Percentiles rank a stretch among this genome's conserved stretches.
These are phyloP conservation scores for Diadophis punctatus DNA, from an alignment of 2,113 vertebrate species.

Conservation along the genomic window DNA sequence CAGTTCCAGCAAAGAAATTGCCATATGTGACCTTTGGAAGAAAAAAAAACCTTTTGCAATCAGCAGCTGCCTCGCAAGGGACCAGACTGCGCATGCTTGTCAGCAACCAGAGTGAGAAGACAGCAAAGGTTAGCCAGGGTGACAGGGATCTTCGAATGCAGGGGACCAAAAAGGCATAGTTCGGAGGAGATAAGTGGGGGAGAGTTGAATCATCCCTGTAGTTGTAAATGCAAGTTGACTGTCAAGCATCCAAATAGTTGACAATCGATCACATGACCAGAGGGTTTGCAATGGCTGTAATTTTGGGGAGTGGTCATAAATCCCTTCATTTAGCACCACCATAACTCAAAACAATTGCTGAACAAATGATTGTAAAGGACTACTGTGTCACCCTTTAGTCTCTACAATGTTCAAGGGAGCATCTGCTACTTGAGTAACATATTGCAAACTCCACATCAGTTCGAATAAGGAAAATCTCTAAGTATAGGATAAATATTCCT, in stretches of 20 bases:
- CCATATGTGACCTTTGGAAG: background rate
- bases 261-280: background rate
- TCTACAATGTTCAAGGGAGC: background rate
- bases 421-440: background rate
- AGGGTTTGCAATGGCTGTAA: background rate
- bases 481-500: background rate
- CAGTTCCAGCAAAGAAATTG: background rate
- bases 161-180: background rate
- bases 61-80: background rate
- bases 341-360: background rate
- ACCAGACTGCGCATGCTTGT: background rate
- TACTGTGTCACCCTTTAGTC: background rate
- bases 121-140: background rate
- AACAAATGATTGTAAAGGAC: background rate
- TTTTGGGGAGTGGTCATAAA: background rate
- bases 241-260: background rate
- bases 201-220: background rate
- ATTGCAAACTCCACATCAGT: background rate
- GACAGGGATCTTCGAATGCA: background rate
- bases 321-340: background rate
- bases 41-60: background rate
- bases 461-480: background rate
- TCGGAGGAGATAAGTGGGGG: background rate
- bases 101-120: background rate
- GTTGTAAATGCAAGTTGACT: background rate